A percentile compares a stretch with the other conserved stretches of the same genome.
These are phyloP conservation scores for Acarapis woodi DNA, from an alignment of 1,140 invertebrate genomes.

Conservation along the genomic window DNA sequence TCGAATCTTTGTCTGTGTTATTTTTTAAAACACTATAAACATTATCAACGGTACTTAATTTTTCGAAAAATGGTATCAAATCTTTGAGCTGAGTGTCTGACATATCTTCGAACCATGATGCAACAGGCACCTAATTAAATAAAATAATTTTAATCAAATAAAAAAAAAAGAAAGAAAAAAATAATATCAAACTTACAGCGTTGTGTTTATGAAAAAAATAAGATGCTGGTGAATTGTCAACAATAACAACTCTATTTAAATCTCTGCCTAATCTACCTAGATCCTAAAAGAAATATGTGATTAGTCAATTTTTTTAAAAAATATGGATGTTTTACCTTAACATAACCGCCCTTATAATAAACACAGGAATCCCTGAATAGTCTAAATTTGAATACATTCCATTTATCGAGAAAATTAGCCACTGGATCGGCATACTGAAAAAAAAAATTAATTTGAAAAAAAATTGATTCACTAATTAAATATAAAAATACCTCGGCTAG, in stretches of 20 bases:
- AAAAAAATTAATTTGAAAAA: conserved; percentile 13
- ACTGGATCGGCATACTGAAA: conserved; percentile 89
- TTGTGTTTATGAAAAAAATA: conserved; percentile 99
- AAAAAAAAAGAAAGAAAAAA: neutral
- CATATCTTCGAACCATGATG: conserved; percentile 92
- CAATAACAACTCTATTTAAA: conserved; percentile 82
- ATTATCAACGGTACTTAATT: conserved; percentile 69
- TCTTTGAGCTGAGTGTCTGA: conserved; percentile 75
- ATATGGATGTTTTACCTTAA: conserved; percentile 30
- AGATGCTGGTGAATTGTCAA: conserved; percentile 96
- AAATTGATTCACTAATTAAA: neutral
- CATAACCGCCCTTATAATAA: conserved; percentile 97
- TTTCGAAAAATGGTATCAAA: conserved; percentile 81
- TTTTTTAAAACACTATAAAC: conserved; percentile 48
- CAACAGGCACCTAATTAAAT: conserved; percentile 33
- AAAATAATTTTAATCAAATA: neutral
- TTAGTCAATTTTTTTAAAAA: neutral
- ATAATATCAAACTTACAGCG: conserved; percentile 42
- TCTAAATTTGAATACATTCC: conserved; percentile 77
- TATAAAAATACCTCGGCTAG: conserved; percentile 45
- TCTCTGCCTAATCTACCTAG: conserved; percentile 85
- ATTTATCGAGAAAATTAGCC: conserved; percentile 85
- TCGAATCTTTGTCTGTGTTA: too few relatives aligned
- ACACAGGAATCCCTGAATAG: conserved; percentile 98
- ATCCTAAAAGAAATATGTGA: conserved; percentile 27